Conservation (phyloP, 2,797 vertebrate genomes). For the Chromobotia macracanthus region DNA sequence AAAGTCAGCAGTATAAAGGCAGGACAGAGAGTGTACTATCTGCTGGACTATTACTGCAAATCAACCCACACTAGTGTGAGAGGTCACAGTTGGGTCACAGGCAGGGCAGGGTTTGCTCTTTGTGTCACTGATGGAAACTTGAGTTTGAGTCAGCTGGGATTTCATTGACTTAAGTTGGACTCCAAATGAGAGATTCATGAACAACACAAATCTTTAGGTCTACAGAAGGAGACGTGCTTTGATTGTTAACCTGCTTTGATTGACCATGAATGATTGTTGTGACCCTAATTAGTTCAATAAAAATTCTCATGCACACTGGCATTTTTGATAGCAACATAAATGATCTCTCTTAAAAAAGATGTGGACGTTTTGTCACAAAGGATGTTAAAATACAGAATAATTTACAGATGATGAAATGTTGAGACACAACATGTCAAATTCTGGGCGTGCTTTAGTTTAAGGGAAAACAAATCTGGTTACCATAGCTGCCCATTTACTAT, state of each 20-base stretch:
- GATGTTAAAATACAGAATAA: neutral
- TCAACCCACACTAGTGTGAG: neutral
- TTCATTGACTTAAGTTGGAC: neutral
- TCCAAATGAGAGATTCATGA: neutral
- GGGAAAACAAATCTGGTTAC: neutral
- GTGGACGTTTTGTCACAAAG: neutral
- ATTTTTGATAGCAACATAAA: neutral
- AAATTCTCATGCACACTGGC: no score
- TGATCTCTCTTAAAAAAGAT: neutral
- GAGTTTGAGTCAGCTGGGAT: neutral
- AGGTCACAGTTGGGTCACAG: neutral
- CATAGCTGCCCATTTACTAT: neutral
- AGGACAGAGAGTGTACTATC: conserved; percentile 64
- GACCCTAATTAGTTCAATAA: neutral
- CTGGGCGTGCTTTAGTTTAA: neutral
- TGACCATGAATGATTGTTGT: no score
- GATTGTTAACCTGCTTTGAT: no score
- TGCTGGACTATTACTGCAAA: conserved; percentile 52
- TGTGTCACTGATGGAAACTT: neutral
- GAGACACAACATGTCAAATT: neutral
- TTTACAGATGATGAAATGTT: neutral
- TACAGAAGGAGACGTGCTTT: no score
- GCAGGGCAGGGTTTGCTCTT: neutral
- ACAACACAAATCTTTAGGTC: neutral
- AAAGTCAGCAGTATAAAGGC: conserved; percentile 37